Conservation (phyloP, 2,888 invertebrate genomes). For the Phyllotreta striolata region DNA sequence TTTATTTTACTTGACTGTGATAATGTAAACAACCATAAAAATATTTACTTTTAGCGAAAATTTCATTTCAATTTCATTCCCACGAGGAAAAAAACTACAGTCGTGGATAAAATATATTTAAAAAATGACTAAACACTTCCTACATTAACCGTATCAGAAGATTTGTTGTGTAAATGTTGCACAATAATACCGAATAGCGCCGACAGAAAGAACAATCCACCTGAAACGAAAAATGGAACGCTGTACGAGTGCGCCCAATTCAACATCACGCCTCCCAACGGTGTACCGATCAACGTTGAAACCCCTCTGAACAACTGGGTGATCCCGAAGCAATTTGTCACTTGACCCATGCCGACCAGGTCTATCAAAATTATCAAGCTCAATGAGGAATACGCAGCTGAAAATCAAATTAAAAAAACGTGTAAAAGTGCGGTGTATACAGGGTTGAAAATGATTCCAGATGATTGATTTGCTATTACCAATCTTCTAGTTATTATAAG, state of each 20-base stretch:
- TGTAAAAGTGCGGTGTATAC: not conserved
- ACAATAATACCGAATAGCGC: constrained; percentile 62
- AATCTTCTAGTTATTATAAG: no score
- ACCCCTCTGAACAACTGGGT: constrained; percentile 94
- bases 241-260: constrained; percentile 87
- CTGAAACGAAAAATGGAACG: constrained; percentile 92
- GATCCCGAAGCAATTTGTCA: constrained; percentile 97
- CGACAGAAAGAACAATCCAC: constrained; percentile 83
- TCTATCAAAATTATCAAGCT: constrained; percentile 98
- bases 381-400: constrained; percentile 96
- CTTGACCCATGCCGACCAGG: constrained; percentile 90
- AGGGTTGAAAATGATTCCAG: not conserved
- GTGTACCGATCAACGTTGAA: constrained; percentile 88
- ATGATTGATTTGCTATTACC: no score
- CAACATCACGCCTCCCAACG: constrained; percentile 84
- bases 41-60: not conserved
- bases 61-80: no score
- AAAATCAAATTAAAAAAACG: constrained; percentile 42
- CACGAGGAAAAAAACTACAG: no score
- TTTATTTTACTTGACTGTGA: constrained; percentile 22
- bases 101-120: no score
- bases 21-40: constrained; percentile 20
- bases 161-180: constrained; percentile 62
- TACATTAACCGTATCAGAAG: constrained; percentile 52
- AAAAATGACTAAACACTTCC: constrained; percentile 3